Base-by-base conservation (phyloP, 2,888 invertebrate genomes). In the Ochropacha duplaris region DNA sequence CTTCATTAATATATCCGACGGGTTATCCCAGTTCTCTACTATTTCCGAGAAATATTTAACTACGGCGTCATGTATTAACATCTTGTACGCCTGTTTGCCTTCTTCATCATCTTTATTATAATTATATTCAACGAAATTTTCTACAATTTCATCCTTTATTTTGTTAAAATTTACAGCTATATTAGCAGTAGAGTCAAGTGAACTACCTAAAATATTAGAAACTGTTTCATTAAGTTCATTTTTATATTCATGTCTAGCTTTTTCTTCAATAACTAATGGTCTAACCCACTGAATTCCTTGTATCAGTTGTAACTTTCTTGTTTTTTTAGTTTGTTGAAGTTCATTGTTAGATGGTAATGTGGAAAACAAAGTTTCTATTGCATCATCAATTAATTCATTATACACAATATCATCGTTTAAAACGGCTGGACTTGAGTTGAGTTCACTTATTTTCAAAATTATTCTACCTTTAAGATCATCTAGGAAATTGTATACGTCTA, bases 401-500 rank as follows among this genome's bases (percentile, higher is more conserved):
- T 83, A 88, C 12, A 79, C 55, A 22, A 72, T 58, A 61, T 83
- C 74, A 59, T 84, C 74, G 22, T 79, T 70, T 60, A 86, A 81
- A 22, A 74, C 74, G 57, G 74, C 68, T 2, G 81, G 65, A 60
- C 82, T 72, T 62, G 74, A 69, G 56, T 87, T 84, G 0, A 88
- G 64, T 71, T 87, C 84, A 57, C 76, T 81, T 28, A 88, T 74
- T 73, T 84, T 84, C 22, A 79, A 79, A 3, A 86, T 69, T n/a
- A 88, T 77, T 78, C 78, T 82, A 11, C 77, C 79, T 8, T 66
- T 68, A 52, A 85, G 51, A 22, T 78, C 69, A 26, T 83, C 79
- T 71, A 68, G 81, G 5, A 81, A 63, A 1, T 57, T 57, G 58
- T 71, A 69, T 1, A 58, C 61, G 16, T 62, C 65, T 39, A 64